Percentiles rank a stretch among this genome's conserved stretches.
These are phyloP conservation scores for Sarcophaga caerulescens DNA, from an alignment of 2,888 invertebrate genomes.

Conservation along the genomic window DNA sequence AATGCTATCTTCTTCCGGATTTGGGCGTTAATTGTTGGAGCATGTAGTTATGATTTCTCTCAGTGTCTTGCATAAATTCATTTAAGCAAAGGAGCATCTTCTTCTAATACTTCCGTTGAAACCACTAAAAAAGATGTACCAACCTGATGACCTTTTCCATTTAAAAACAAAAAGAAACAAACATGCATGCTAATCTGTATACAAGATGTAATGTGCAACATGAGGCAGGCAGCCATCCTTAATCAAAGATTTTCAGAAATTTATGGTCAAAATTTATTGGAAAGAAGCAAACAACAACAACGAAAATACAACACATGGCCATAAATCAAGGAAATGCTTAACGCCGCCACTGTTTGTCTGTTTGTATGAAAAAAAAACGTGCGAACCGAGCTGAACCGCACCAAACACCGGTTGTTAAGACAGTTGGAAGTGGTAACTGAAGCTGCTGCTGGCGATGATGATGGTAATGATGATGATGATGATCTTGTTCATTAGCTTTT, in stretches of 20 bases:
- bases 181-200: conserved; percentile 20
- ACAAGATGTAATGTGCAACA: background rate
- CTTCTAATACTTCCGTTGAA: conserved; percentile 55
- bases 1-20: too few relatives aligned
- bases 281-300: background rate
- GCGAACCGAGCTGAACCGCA: background rate
- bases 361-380: background rate
- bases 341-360: conserved; percentile 11
- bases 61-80: background rate
- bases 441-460: background rate
- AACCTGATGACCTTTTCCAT: conserved; percentile 59
- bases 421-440: background rate
- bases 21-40: too few relatives aligned
- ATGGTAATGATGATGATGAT: background rate
- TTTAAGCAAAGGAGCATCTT: conserved; percentile 44
- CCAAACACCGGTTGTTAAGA: background rate
- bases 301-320: conserved; percentile 30
- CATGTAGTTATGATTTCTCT: background rate
- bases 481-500: background rate
- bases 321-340: conserved; percentile 60
- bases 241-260: background rate
- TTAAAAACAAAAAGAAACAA: background rate
- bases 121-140: conserved; percentile 37
- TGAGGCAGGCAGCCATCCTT: background rate
- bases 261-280: background rate